These are phyloP conservation scores for Gallinago nigripennis DNA, from an alignment of 2,797 vertebrate genomes.

Conservation along the genomic window DNA sequence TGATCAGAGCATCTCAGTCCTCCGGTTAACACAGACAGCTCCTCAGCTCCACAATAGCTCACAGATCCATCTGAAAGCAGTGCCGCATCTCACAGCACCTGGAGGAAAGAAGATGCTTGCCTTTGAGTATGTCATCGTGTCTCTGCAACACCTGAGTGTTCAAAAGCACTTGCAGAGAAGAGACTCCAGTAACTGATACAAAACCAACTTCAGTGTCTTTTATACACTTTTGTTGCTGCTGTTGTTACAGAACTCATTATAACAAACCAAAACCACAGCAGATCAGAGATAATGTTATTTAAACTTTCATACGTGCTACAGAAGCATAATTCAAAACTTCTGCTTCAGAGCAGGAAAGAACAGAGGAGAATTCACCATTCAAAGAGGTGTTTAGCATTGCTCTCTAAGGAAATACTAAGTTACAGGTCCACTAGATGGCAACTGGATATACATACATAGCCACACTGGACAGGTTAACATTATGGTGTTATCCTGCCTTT, in stretches of 20 bases:
- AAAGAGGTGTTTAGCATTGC: neutral
- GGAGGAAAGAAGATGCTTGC: neutral
- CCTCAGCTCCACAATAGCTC: neutral
- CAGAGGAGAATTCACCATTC: neutral
- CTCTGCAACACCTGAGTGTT: neutral
- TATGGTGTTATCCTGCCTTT: neutral
- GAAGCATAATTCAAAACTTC: neutral
- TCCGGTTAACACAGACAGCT: neutral
- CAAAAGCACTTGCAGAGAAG: neutral
- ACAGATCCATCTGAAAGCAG: neutral
- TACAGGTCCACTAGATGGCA: neutral
- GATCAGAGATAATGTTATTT: neutral
- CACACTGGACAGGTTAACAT: fast-evolving
- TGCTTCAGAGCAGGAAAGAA: neutral
- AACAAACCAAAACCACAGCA: neutral
- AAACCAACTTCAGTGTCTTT: neutral
- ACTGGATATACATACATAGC: neutral
- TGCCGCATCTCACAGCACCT: neutral
- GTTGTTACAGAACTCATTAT: neutral
- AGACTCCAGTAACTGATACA: neutral
- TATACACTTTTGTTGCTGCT: neutral
- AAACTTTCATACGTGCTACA: neutral
- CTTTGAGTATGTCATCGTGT: neutral
- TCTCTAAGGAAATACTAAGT: neutral
- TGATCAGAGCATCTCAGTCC: neutral